Conservation (phyloP, 2,113 vertebrate species). For the Bostrychus sinensis region DNA sequence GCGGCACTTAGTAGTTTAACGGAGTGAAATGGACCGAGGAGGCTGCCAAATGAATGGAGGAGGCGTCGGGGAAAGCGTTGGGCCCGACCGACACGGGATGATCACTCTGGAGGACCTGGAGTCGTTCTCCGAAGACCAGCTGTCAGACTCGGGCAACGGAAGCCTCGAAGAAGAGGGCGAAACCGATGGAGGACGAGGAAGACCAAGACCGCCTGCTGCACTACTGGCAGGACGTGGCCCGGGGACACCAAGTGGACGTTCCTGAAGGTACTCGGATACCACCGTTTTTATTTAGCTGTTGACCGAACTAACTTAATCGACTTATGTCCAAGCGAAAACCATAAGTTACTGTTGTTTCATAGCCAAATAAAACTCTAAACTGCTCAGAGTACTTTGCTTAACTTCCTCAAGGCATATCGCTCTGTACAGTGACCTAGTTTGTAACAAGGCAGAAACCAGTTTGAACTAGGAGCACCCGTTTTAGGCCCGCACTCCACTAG, state of each 20-base stretch:
- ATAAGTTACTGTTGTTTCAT: no score
- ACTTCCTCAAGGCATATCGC: neutral
- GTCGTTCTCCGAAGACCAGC: slow-evolving; percentile 80
- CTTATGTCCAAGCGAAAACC: slow-evolving; percentile 16
- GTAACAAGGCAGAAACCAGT: neutral
- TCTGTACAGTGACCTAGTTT: slow-evolving; percentile 42
- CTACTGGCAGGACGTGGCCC: slow-evolving; percentile 88
- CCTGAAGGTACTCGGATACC: slow-evolving; percentile 76
- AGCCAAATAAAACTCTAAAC: no score
- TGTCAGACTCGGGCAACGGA: slow-evolving; percentile 78
- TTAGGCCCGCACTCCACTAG: neutral
- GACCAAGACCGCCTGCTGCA: slow-evolving; percentile 79
- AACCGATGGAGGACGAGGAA: slow-evolving; percentile 74
- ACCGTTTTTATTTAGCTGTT: neutral
- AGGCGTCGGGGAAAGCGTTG: slow-evolving; percentile 12
- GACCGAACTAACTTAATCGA: no score
- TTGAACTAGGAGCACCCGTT: neutral
- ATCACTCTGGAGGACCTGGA: slow-evolving; percentile 89
- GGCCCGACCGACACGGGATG: slow-evolving; percentile 54
- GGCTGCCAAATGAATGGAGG: slow-evolving; percentile 79
- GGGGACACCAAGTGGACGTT: slow-evolving; percentile 89
- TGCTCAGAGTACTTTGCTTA: neutral
- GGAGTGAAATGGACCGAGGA: slow-evolving; percentile 77
- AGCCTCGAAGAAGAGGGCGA: slow-evolving; percentile 76
- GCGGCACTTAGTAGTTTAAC: neutral